These are phyloP conservation scores for Melanaphis sacchari DNA, from an alignment of 1,140 invertebrate species.

Conservation along the genomic window DNA sequence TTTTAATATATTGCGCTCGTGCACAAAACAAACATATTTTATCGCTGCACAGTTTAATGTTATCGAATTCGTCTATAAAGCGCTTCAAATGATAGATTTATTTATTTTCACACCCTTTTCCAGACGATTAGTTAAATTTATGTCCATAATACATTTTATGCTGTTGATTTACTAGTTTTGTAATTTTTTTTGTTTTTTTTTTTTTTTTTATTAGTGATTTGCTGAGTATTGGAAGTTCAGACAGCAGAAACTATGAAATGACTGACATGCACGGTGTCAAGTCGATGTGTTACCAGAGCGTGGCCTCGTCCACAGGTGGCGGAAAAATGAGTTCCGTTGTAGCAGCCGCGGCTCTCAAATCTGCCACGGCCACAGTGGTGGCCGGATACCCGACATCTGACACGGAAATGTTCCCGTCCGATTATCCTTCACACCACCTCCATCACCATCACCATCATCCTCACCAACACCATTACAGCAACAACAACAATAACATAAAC, in stretches of 20 bases:
- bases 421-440: conserved; percentile 10
- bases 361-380: neutral
- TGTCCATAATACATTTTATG: neutral
- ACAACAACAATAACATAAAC: conserved; percentile 12
- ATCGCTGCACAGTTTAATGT: neutral
- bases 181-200: neutral
- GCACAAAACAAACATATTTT: neutral
- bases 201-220: conserved; percentile 36
- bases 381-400: conserved; percentile 34
- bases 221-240: conserved; percentile 29
- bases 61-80: neutral
- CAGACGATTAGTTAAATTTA: neutral
- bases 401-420: conserved; percentile 25
- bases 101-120: neutral
- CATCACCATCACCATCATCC: conserved; percentile 35
- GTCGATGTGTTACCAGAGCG: conserved; percentile 22
- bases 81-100: neutral
- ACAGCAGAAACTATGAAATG: conserved; percentile 48
- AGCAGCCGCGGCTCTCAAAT: neutral
- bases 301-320: neutral
- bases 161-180: neutral
- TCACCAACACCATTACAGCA: neutral
- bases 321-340: conserved; percentile 14
- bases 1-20: neutral
- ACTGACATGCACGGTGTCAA: neutral